These are phyloP conservation scores for Alsophila aescularia DNA, from an alignment of 2,888 invertebrate species.

Conservation along the genomic window DNA sequence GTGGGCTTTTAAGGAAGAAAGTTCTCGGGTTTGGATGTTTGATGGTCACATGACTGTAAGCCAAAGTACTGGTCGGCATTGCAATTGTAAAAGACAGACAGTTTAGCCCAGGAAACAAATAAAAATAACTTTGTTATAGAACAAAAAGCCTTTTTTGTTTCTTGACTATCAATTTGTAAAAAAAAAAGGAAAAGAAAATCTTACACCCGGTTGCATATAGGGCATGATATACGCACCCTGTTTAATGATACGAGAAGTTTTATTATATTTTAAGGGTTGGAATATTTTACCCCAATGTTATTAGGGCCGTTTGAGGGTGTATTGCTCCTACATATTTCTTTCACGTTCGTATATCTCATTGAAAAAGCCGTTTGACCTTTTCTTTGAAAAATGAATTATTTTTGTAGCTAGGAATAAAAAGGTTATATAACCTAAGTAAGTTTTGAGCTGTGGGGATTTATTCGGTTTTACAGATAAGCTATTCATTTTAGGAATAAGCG, in stretches of 20 bases:
- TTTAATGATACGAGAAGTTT: constrained; percentile 21
- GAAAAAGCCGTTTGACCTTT: constrained; percentile 8
- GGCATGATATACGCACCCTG: constrained; percentile 8
- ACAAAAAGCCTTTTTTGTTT: not conserved
- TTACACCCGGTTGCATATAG: not conserved
- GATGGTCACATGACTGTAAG: too few species aligned
- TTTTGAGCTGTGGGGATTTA: too few species aligned
- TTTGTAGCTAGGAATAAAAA: not conserved
- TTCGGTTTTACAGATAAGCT: too few species aligned
- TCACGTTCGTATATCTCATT: constrained; percentile 10
- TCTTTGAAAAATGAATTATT: constrained; percentile 4
- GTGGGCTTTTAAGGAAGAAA: too few species aligned
- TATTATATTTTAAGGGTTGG: constrained; percentile 24
- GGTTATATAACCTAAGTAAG: not conserved
- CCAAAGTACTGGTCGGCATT: too few species aligned
- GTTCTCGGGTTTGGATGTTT: too few species aligned
- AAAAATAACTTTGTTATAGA: too few species aligned
- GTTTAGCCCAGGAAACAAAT: too few species aligned
- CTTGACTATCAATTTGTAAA: not conserved
- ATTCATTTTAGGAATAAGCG: too few species aligned
- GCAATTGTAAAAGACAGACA: too few species aligned
- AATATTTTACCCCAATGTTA: constrained; percentile 20
- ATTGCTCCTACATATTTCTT: constrained; percentile 18
- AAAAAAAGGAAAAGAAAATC: not conserved
- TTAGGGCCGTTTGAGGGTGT: constrained; percentile 4